These are phyloP conservation scores for Leptonema lineaticorne DNA, from an alignment of 1,140 invertebrate species.

Conservation along the genomic window DNA sequence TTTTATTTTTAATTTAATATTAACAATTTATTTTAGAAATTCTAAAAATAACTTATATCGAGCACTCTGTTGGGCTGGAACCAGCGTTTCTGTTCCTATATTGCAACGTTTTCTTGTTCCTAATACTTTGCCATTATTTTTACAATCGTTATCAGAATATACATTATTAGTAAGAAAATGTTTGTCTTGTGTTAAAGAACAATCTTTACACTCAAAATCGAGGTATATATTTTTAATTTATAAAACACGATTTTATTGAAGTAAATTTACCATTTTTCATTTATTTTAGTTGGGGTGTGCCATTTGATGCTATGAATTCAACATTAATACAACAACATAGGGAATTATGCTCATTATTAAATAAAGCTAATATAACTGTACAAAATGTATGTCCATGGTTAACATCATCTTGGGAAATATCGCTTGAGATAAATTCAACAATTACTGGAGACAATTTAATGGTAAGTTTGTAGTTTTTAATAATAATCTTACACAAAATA, in stretches of 20 bases:
- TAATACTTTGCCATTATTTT: slow-evolving; percentile 1
- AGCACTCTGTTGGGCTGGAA: slow-evolving; percentile 15
- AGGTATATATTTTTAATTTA: neutral
- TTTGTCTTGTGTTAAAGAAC: slow-evolving; percentile 22
- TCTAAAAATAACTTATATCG: neutral
- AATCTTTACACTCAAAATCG: slow-evolving; percentile 13
- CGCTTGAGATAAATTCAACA: neutral
- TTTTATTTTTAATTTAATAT: neutral
- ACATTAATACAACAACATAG: slow-evolving; percentile 19
- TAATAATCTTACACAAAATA: neutral
- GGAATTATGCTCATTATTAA: slow-evolving; percentile 10
- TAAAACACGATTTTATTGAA: neutral
- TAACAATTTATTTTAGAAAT: slow-evolving; percentile 16
- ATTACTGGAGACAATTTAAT: neutral
- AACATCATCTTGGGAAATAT: slow-evolving; percentile 3
- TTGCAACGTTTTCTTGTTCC: neutral
- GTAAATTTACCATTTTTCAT: neutral
- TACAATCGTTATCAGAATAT: slow-evolving; percentile 18
- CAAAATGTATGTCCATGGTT: slow-evolving; percentile 30
- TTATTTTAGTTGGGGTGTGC: slow-evolving; percentile 1
- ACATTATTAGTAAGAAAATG: slow-evolving; percentile 26
- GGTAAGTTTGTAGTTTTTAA: no score
- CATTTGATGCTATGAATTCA: slow-evolving; percentile 14
- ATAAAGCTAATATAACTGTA: slow-evolving; percentile 3
- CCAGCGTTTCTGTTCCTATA: slow-evolving; percentile 14